These are phyloP conservation scores for Malachius bipustulatus DNA, from an alignment of 2,888 invertebrate species.

Conservation along the genomic window DNA sequence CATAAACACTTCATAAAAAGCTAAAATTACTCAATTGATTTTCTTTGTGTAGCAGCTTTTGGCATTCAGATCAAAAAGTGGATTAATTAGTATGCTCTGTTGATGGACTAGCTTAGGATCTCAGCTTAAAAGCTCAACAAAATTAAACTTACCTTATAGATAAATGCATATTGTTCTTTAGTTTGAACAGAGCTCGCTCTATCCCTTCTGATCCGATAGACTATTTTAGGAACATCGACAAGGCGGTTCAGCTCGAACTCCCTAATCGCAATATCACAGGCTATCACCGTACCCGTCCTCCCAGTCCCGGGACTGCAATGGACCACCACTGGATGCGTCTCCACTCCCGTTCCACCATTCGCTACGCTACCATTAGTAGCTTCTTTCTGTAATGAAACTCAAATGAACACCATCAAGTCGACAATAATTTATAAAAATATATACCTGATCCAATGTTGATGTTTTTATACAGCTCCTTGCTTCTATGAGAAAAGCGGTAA, in stretches of 20 bases:
- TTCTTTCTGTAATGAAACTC: too few relatives aligned
- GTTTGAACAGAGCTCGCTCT: conserved; percentile 84
- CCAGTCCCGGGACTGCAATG: conserved; percentile 88
- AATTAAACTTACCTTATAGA: conserved; percentile 61
- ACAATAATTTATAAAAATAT: conserved; percentile 3
- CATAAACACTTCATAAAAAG: too few relatives aligned
- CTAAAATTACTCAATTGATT: not conserved
- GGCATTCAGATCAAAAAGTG: too few relatives aligned
- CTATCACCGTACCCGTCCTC: conserved; percentile 73
- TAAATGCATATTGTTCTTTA: conserved; percentile 82
- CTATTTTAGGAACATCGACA: conserved; percentile 78
- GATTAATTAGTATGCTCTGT: too few relatives aligned
- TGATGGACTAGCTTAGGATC: too few relatives aligned
- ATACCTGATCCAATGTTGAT: conserved; percentile 27
- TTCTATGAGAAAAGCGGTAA: conserved; percentile 80
- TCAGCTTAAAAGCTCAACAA: not conserved
- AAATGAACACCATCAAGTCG: too few relatives aligned
- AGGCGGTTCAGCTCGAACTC: conserved; percentile 70
- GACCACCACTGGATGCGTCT: conserved; percentile 62
- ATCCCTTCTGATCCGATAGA: conserved; percentile 72
- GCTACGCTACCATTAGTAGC: conserved; percentile 24
- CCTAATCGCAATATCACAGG: conserved; percentile 76
- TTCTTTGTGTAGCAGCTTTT: not conserved
- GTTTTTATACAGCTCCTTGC: conserved; percentile 49
- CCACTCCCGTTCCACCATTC: conserved; percentile 21